Evolutionary conservation across 2,888 invertebrate genomes (phyloP).

Genomic region (Microdon myrmicae): DNA sequence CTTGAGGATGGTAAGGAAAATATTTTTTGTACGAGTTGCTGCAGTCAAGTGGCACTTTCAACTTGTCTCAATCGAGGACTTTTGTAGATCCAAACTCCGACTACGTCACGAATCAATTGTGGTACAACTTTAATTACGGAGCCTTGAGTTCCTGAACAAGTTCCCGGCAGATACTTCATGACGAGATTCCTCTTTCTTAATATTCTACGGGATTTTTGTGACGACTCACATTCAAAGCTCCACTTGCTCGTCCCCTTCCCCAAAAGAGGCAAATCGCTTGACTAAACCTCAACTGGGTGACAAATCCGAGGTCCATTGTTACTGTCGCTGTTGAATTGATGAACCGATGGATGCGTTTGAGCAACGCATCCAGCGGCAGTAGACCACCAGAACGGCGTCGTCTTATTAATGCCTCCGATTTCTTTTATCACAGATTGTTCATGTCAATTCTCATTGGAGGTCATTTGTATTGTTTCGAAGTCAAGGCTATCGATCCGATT

Average conservation of each 20-base stretch:
- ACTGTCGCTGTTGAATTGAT: conserved; percentile 19
- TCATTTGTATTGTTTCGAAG: conserved; percentile 29
- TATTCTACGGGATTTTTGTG: too few species aligned
- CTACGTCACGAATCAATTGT: conserved; percentile 21
- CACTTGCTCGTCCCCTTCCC: not conserved
- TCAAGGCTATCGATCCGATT: conserved; percentile 36
- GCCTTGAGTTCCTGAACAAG: conserved; percentile 16
- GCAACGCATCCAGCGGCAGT: conserved; percentile 9
- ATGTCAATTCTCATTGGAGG: conserved; percentile 33
- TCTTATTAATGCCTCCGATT: conserved; percentile 32
- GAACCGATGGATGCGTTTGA: conserved; percentile 15
- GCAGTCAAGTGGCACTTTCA: conserved; percentile 29
- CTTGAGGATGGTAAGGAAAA: conserved; percentile 8
- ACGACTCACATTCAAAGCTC: not conserved
- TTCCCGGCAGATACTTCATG: conserved; percentile 8
- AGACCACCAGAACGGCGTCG: conserved; percentile 22
- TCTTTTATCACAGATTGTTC: conserved; percentile 29
- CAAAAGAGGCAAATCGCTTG: conserved; percentile 24
- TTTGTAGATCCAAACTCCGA: conserved; percentile 1
- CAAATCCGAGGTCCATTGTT: conserved; percentile 29
- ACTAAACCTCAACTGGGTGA: conserved; percentile 17
- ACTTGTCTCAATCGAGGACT: conserved; percentile 17
- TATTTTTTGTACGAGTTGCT: conserved; percentile 24
- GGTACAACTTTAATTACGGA: conserved; percentile 23
- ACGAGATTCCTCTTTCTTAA: too few species aligned